Evolutionary conservation across 1,140 invertebrate species (phyloP), one percentile per base, ranked within the genome.

Genomic region (Atta texana): DNA sequence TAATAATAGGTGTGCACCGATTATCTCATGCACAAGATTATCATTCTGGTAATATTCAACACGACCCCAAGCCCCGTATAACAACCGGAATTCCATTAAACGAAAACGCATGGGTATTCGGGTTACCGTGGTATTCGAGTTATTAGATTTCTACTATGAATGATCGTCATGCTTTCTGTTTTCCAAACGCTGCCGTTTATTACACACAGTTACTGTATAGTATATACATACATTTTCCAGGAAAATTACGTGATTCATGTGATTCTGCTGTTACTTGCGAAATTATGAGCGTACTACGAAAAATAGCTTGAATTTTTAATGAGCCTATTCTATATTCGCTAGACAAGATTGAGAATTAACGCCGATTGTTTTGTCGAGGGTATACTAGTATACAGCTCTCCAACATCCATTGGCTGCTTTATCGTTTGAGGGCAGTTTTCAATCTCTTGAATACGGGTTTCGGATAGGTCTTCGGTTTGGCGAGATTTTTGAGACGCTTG

Each of bases 401-500:
- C 34, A 34, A 44, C 39, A n/a, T 10, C 7, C 3, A 24, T 39
- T 39, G 31, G 39, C 51, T 28, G 66, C n/a, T n/a, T 64, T 7
- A 64, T 8, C 8, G 55, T 55, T 55, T 34, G n/a, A 57, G 68
- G 14, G 72, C 63, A 3, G 63, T 84, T 61, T 0, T 21, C 55
- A 18, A 1, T 57, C 49, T 34, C 34, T 24, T 49, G 8, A 74
- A 55, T 3, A 3, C 7, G 71, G 55, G 76, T 63, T 39, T 87
- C 4, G 82, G 75, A 21, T 89, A 86, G 12, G 16, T 89, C 71
- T 91, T 94, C 1, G 93, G 93, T 7, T 82, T 87, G 10, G 94
- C 94, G 18, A 94, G 87, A 12, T 24, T 31, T 86, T 92, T 92
- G 39, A 93, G 74, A 21, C 91, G 88, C 55, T 72, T 84, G 16